phyloP scores from a whole-genome alignment of 2,113 vertebrate species.

The Struthidea cinerea region DNA sequence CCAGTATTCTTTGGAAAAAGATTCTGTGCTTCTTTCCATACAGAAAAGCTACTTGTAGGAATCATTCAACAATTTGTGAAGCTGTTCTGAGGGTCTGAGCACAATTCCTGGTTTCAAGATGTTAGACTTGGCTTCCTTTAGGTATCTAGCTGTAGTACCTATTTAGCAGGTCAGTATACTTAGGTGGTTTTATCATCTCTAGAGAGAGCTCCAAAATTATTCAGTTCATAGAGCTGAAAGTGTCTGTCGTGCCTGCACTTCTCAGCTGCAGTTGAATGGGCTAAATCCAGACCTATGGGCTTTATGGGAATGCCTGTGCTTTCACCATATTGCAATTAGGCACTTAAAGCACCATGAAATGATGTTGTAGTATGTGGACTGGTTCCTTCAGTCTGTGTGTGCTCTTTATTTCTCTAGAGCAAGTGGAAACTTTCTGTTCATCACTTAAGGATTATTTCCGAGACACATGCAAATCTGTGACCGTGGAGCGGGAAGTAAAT shows the following conservation, averaged over 20 bases:
- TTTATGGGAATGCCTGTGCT: not conserved
- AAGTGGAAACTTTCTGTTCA: constrained; percentile 70
- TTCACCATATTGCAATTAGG: not conserved
- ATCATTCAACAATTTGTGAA: not conserved
- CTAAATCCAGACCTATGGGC: not conserved
- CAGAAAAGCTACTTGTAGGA: not conserved
- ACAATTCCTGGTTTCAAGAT: not conserved
- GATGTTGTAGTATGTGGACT: not conserved
- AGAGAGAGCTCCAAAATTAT: not conserved
- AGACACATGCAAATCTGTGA: constrained; percentile 43
- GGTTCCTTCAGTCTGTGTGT: not conserved
- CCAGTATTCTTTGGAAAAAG: not conserved
- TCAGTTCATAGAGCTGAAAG: not conserved
- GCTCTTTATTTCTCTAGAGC: constrained; percentile 64
- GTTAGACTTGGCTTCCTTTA: not conserved
- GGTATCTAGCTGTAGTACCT: not conserved
- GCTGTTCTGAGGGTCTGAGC: not conserved
- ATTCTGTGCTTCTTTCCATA: not conserved
- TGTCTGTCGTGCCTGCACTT: not conserved
- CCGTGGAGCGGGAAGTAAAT: constrained; percentile 45
- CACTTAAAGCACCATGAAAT: not conserved
- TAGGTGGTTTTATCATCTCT: not conserved
- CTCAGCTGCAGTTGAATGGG: not conserved
- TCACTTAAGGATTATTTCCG: constrained; percentile 68
- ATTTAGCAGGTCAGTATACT: not conserved